Conservation (phyloP, 2,113 vertebrate genomes). For the Perognathus longimembris region DNA sequence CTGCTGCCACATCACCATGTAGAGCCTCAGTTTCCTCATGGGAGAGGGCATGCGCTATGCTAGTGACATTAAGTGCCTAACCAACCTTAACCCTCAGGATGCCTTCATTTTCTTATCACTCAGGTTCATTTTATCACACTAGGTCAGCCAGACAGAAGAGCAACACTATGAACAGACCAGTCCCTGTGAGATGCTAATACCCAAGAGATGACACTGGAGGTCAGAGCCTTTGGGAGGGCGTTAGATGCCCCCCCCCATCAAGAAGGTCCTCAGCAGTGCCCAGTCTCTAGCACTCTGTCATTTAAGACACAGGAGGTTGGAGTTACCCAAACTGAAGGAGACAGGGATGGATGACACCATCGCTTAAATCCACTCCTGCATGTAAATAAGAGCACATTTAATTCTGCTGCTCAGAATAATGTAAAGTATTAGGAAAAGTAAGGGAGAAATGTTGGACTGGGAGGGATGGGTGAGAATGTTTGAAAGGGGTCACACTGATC, state of each 20-base stretch:
- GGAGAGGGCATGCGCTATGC: neutral
- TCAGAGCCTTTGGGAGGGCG: neutral
- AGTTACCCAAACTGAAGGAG: neutral
- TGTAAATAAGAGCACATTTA: slow-evolving; percentile 25
- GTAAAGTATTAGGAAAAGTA: too few relatives aligned
- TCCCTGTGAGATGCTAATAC: neutral
- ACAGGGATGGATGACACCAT: neutral
- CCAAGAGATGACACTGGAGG: neutral
- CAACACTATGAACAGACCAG: neutral
- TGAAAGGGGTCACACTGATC: too few relatives aligned
- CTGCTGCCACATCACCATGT: neutral
- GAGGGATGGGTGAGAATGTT: too few relatives aligned
- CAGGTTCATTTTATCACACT: neutral
- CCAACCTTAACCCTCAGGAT: too few relatives aligned
- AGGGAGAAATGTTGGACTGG: too few relatives aligned
- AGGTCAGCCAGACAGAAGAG: neutral
- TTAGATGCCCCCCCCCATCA: neutral
- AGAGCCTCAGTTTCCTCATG: neutral
- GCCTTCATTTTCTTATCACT: neutral
- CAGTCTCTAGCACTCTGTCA: neutral
- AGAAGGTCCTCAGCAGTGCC: neutral
- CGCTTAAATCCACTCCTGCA: slow-evolving; percentile 4
- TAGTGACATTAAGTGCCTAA: neutral
- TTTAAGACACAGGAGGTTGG: neutral
- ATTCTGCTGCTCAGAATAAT: neutral